Percentiles rank a stretch among this genome's conserved stretches.
Evolutionary conservation across 1,140 invertebrate genomes (phyloP).

Genomic region (Dendroctonus ponderosae): DNA sequence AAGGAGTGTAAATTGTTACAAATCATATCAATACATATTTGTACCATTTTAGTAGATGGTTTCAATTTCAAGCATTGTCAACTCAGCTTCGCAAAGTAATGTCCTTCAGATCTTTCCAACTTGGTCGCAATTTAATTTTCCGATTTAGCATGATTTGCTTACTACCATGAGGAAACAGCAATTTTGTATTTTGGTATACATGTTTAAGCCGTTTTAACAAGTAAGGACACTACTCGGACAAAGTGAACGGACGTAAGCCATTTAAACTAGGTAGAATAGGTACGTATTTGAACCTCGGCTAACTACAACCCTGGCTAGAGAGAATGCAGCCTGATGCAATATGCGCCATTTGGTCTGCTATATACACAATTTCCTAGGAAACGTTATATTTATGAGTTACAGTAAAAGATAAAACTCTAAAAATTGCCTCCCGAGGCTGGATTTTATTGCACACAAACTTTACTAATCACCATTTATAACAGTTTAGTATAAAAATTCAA

Average conservation of each 20-base stretch:
- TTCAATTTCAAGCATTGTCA: constrained; percentile 32
- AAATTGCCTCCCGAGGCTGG: constrained; percentile 31
- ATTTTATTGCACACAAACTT: constrained; percentile 51
- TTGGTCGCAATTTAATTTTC: too few species aligned
- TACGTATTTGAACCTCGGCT: constrained; percentile 30
- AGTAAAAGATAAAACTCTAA: constrained; percentile 49
- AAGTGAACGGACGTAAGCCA: constrained; percentile 24
- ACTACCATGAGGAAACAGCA: not conserved
- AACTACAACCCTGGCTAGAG: constrained; percentile 34
- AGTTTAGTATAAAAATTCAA: constrained; percentile 55
- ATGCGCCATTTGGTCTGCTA: constrained; percentile 41
- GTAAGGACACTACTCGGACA: constrained; percentile 11
- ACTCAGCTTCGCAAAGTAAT: constrained; percentile 22
- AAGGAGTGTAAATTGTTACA: constrained; percentile 52
- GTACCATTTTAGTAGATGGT: constrained; percentile 51
- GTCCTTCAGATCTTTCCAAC: not conserved
- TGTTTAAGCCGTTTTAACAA: too few species aligned
- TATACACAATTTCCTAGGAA: constrained; percentile 48
- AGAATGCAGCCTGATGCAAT: constrained; percentile 37
- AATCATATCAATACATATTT: constrained; percentile 52
- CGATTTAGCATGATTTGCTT: too few species aligned
- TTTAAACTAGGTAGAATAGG: constrained; percentile 27
- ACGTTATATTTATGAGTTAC: constrained; percentile 40
- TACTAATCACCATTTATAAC: constrained; percentile 52
- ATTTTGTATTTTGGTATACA: not conserved